Conservation (phyloP, 2,797 vertebrate species). For the Pogonophryne albipinna region DNA sequence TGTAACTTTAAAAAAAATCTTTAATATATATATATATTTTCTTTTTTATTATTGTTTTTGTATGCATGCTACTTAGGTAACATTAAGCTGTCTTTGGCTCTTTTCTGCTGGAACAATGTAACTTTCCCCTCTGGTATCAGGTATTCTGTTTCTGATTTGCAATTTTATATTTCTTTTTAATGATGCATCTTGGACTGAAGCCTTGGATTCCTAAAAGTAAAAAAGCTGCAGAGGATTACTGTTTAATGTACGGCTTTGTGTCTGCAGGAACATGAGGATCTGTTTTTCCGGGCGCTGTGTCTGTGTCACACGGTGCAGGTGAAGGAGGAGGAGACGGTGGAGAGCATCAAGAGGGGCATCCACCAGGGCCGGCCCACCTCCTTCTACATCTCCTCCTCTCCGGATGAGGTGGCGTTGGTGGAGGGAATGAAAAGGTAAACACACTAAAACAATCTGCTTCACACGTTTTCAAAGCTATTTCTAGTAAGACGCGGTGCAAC, state of each 20-base stretch:
- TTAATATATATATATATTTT: no score
- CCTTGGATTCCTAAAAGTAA: background rate
- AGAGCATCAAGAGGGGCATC: constrained; percentile 90
- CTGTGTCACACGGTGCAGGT: constrained; percentile 98
- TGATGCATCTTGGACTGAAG: background rate
- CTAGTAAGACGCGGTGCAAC: background rate
- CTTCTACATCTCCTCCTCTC: constrained; percentile 96
- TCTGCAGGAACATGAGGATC: constrained; percentile 92
- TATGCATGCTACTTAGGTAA: no score
- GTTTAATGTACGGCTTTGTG: background rate
- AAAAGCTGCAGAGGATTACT: background rate
- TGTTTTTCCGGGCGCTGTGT: constrained; percentile 97
- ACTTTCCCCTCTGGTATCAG: no score
- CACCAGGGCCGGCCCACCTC: constrained; percentile 89
- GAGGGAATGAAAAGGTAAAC: constrained; percentile 95
- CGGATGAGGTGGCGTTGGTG: constrained; percentile 96
- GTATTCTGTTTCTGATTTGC: background rate
- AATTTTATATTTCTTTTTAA: background rate
- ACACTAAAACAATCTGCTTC: no score
- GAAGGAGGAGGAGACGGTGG: constrained; percentile 92
- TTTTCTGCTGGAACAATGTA: no score
- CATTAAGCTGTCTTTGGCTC: no score
- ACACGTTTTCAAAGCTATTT: constrained; percentile 23
- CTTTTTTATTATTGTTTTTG: no score
- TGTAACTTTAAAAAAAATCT: no score